Percentiles rank a stretch among this genome's conserved stretches.
Evolutionary conservation across 2,888 invertebrate species (phyloP).

Genomic region (Shargacucullia verbasci): DNA sequence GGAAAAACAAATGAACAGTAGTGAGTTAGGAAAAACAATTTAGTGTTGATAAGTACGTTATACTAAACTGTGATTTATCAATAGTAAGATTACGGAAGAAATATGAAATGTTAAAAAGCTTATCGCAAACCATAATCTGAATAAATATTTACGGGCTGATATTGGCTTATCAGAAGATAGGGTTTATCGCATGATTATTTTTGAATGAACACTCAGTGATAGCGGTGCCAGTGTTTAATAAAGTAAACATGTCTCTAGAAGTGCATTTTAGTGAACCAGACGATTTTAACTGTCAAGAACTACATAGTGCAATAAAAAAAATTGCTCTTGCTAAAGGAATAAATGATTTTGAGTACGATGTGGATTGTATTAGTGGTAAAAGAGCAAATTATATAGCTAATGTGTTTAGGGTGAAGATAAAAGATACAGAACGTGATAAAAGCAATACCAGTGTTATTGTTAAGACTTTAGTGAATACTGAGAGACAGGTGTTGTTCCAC

Average conservation of each 20-base stretch:
- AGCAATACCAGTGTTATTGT: constrained; percentile 73
- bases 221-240: constrained; percentile 16
- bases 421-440: constrained; percentile 61
- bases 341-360: constrained; percentile 76
- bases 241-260: constrained; percentile 78
- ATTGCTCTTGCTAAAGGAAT: constrained; percentile 69
- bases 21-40: too few relatives aligned
- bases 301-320: constrained; percentile 74
- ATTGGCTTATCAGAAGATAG: constrained; percentile 54
- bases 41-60: too few relatives aligned
- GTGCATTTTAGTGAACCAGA: constrained; percentile 84
- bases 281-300: constrained; percentile 77
- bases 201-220: constrained; percentile 33
- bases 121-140: constrained; percentile 25
- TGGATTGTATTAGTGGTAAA: constrained; percentile 77
- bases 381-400: constrained; percentile 78
- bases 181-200: constrained; percentile 59
- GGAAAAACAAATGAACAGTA: too few relatives aligned
- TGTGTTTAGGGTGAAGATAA: constrained; percentile 76
- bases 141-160: constrained; percentile 40
- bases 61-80: too few relatives aligned
- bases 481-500: constrained; percentile 76
- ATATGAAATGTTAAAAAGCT: constrained; percentile 7
- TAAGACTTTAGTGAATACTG: constrained; percentile 79
- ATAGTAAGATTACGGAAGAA: too few relatives aligned